Evolutionary conservation across 2,888 invertebrate species (phyloP).

Genomic region (Nomada lathburiana): DNA sequence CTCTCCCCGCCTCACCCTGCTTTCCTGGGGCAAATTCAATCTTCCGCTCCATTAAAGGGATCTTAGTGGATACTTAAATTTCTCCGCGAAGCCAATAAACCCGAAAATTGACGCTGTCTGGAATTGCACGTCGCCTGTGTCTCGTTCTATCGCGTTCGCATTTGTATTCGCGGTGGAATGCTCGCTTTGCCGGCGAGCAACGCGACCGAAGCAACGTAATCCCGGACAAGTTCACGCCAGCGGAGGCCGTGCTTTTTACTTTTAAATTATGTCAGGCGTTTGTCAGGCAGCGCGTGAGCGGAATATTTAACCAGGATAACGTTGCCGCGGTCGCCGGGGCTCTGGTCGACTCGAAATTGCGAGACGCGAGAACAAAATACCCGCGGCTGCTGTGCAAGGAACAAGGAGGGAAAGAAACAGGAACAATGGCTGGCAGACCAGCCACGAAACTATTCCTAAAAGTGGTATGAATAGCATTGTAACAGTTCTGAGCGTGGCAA

Average conservation of each 20-base stretch:
- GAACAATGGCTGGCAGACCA: slow-evolving; percentile 41
- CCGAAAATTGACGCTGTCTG: slow-evolving; percentile 37
- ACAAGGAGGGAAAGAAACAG: slow-evolving; percentile 29
- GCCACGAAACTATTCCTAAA: slow-evolving; percentile 61
- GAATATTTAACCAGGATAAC: slow-evolving; percentile 52
- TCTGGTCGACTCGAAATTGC: slow-evolving; percentile 31
- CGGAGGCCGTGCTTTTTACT: slow-evolving; percentile 49
- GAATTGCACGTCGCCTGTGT: background rate
- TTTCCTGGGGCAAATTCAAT: slow-evolving; percentile 45
- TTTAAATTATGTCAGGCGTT: slow-evolving; percentile 63
- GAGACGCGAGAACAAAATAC: slow-evolving; percentile 5
- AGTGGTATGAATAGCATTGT: slow-evolving; percentile 63
- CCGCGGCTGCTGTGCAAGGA: background rate
- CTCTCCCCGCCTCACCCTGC: background rate
- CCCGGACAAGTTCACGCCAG: slow-evolving; percentile 27
- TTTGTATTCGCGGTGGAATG: slow-evolving; percentile 39
- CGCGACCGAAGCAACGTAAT: slow-evolving; percentile 37
- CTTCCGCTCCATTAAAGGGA: slow-evolving; percentile 53
- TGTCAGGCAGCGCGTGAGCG: slow-evolving; percentile 50
- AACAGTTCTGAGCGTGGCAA: slow-evolving; percentile 39
- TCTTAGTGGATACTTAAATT: slow-evolving; percentile 39
- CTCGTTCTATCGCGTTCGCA: background rate
- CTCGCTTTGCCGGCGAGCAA: slow-evolving; percentile 11
- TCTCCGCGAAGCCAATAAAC: slow-evolving; percentile 27
- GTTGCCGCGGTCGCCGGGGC: slow-evolving; percentile 4